Evolutionary conservation across 2,113 vertebrate species (phyloP).

Genomic region (human (Homo sapiens)): DNA sequence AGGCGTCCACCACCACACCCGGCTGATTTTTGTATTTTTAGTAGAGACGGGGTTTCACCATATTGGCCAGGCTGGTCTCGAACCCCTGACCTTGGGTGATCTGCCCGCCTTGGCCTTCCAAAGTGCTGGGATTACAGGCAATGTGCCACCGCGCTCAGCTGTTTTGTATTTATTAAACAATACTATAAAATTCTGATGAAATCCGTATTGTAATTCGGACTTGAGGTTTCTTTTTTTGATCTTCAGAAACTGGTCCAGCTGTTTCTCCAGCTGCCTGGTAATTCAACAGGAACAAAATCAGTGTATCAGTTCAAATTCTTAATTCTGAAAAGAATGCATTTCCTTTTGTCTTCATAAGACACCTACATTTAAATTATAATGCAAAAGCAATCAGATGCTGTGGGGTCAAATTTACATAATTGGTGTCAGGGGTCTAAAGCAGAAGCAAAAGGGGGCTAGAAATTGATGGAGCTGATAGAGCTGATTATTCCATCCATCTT

Average conservation of each 20-base stretch:
- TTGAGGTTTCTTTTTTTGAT: slow-evolving; percentile 40
- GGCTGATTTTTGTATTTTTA: too few relatives aligned
- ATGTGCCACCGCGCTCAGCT: neutral
- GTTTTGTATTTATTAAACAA: slow-evolving; percentile 68
- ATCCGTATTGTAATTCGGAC: slow-evolving; percentile 5
- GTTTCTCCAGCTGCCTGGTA: slow-evolving; percentile 71
- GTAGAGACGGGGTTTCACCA: too few relatives aligned
- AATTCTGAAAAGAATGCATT: slow-evolving; percentile 57
- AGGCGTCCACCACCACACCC: too few relatives aligned
- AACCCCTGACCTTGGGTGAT: too few relatives aligned
- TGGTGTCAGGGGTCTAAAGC: slow-evolving; percentile 67
- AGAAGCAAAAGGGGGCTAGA: slow-evolving; percentile 43
- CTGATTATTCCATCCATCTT: slow-evolving; percentile 56
- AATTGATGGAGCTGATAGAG: slow-evolving; percentile 51
- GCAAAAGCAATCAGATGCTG: slow-evolving; percentile 29
- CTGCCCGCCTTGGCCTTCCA: too few relatives aligned
- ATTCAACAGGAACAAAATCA: slow-evolving; percentile 42
- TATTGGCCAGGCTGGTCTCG: too few relatives aligned
- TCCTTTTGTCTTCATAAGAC: slow-evolving; percentile 44
- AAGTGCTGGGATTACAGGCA: too few relatives aligned
- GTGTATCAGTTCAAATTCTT: slow-evolving; percentile 50
- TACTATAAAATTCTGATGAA: slow-evolving; percentile 51
- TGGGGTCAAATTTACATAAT: slow-evolving; percentile 71
- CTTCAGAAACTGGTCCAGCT: slow-evolving; percentile 71
- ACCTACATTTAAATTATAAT: slow-evolving; percentile 65